A percentile compares a stretch with the other conserved stretches of the same genome.
Conservation (phyloP, 1,140 invertebrate genomes). For the Euwallacea similis region DNA sequence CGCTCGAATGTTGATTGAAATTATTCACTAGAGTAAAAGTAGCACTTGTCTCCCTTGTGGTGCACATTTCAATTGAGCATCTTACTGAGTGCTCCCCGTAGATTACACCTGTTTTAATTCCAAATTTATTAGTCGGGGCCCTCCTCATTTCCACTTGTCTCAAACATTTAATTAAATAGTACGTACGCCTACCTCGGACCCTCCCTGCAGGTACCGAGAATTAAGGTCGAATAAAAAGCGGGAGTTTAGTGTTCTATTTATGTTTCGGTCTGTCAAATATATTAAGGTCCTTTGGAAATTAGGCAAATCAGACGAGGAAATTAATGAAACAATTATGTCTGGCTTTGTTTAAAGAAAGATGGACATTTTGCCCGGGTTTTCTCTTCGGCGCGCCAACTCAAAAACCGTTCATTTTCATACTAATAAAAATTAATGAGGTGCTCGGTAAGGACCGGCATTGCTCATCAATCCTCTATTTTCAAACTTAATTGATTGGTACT, state of each 20-base stretch:
- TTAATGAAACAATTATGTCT: no score
- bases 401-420: neutral
- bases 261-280: constrained; percentile 23
- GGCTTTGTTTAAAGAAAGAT: no score
- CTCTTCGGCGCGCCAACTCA: neutral
- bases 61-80: neutral
- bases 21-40: no score
- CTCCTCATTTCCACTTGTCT: constrained; percentile 9
- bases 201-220: constrained; percentile 11
- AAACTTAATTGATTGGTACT: constrained; percentile 20
- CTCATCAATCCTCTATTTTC: constrained; percentile 10
- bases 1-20: no score
- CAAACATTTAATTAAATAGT: constrained; percentile 29
- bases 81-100: constrained; percentile 3
- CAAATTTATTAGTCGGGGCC: constrained; percentile 16
- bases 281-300: constrained; percentile 10
- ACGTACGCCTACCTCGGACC: constrained; percentile 17
- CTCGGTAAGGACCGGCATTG: constrained; percentile 7
- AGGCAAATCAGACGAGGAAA: neutral
- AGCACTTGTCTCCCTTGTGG: neutral
- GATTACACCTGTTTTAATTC: constrained; percentile 2
- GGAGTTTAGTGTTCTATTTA: constrained; percentile 16
- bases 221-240: constrained; percentile 21
- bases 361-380: no score
- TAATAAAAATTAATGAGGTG: constrained; percentile 12